These are phyloP conservation scores for Monopterus albus DNA, from an alignment of 2,113 vertebrate genomes.

Conservation along the genomic window DNA sequence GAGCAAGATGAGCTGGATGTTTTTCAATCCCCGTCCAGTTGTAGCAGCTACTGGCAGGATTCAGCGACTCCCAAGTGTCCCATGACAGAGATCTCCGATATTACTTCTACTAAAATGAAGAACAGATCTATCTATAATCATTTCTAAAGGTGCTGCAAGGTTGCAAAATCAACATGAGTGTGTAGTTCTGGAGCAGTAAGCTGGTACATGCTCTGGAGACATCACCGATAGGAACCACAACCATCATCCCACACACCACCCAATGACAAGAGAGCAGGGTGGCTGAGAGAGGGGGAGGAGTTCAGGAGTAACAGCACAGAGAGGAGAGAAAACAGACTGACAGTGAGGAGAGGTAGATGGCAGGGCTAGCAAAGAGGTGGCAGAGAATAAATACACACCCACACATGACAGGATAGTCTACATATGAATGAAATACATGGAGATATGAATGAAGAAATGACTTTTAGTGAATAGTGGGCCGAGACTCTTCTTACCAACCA, in stretches of 20 bases:
- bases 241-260: slow-evolving; percentile 71
- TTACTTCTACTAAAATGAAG: not conserved
- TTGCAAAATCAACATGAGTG: slow-evolving; percentile 22
- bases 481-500: slow-evolving; percentile 4
- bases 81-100: slow-evolving; percentile 3
- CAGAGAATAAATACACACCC: not conserved
- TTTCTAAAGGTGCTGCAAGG: slow-evolving; percentile 5
- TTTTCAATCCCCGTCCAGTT: slow-evolving; percentile 24
- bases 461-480: too few relatives aligned
- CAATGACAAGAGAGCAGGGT: slow-evolving; percentile 66
- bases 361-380: not conserved
- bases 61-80: slow-evolving; percentile 4
- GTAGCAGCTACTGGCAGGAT: not conserved
- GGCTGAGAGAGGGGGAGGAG: slow-evolving; percentile 47
- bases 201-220: slow-evolving; percentile 67
- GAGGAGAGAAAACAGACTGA: not conserved
- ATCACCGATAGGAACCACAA: slow-evolving; percentile 72
- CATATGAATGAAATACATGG: slow-evolving; percentile 51
- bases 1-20: not conserved
- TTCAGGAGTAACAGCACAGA: slow-evolving; percentile 27
- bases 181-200: slow-evolving; percentile 37
- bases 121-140: slow-evolving; percentile 18
- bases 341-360: not conserved
- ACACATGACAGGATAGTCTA: not conserved
- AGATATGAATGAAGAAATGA: slow-evolving; percentile 57